Percentiles rank a stretch among this genome's conserved stretches.
These are phyloP conservation scores for Rhimphoctona megacephalus DNA, from an alignment of 2,888 invertebrate genomes.

Conservation along the genomic window DNA sequence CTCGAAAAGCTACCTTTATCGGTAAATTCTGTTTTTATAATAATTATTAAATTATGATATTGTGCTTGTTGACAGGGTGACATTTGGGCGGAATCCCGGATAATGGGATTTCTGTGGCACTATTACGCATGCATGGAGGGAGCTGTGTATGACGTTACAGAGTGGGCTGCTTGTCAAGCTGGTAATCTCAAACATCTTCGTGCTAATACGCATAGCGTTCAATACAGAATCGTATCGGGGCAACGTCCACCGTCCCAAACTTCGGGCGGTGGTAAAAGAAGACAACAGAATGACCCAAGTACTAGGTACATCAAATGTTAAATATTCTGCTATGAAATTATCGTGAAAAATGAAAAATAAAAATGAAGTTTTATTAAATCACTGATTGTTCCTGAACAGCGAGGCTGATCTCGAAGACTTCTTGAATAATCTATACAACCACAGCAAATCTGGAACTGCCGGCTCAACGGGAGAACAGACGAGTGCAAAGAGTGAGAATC, in stretches of 20 bases:
- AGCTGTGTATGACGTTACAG: conserved; percentile 97
- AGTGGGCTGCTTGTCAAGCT: conserved; percentile 98
- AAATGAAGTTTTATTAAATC: conserved; percentile 1
- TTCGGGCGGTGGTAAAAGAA: conserved; percentile 76
- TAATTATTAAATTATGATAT: conserved; percentile 7
- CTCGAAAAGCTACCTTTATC: background rate
- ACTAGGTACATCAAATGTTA: conserved; percentile 76
- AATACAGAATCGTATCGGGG: conserved; percentile 93
- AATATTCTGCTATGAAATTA: background rate
- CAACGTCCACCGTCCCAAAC: conserved; percentile 86
- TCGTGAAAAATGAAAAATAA: background rate
- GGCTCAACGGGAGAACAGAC: conserved; percentile 81
- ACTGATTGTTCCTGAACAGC: conserved; percentile 81
- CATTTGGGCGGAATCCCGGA: conserved; percentile 97
- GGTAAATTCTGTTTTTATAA: background rate
- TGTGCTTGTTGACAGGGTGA: conserved; percentile 89
- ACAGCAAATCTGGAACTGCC: conserved; percentile 85
- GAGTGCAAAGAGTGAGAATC: conserved; percentile 79
- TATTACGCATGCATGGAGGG: conserved; percentile 99
- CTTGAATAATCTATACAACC: conserved; percentile 92
- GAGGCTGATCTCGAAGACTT: conserved; percentile 93
- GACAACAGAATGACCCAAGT: conserved; percentile 80
- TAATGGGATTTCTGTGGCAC: conserved; percentile 96
- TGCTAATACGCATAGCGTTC: conserved; percentile 96
- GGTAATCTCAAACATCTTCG: conserved; percentile 92